phyloP scores from a whole-genome alignment of 2,888 invertebrate species.

The Cremastobaeus sp. region DNA sequence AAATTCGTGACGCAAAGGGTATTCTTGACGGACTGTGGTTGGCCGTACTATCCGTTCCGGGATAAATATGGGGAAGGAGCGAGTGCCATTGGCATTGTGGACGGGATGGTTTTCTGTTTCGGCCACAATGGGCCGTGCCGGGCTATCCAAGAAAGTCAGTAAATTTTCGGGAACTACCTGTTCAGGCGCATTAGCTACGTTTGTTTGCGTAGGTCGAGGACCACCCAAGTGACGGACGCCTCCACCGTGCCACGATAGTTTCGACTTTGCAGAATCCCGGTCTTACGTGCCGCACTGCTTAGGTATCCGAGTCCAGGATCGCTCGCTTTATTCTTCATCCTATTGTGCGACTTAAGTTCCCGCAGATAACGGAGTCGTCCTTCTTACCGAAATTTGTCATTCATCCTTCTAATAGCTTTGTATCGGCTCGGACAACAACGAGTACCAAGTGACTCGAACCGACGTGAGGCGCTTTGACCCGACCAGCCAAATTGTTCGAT shows the following conservation, averaged over 20 bases:
- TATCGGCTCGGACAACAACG: conserved; percentile 26
- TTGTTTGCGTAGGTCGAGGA: conserved; percentile 75
- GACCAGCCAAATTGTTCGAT: conserved; percentile 10
- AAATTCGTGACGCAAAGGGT: conserved; percentile 58
- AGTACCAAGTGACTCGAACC: not conserved
- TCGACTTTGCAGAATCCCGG: conserved; percentile 74
- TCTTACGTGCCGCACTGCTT: conserved; percentile 53
- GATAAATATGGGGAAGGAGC: conserved; percentile 58
- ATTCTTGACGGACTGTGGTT: conserved; percentile 57
- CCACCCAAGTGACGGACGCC: conserved; percentile 74
- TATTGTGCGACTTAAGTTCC: conserved; percentile 64
- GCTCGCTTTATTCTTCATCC: conserved; percentile 69
- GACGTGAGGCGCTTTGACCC: not conserved
- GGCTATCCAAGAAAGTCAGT: conserved; percentile 68
- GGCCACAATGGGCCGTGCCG: conserved; percentile 49
- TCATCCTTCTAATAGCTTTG: conserved; percentile 40
- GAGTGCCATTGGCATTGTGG: conserved; percentile 60
- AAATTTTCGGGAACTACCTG: conserved; percentile 73
- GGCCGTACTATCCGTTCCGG: conserved; percentile 54
- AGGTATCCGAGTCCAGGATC: conserved; percentile 63
- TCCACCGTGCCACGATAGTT: conserved; percentile 69
- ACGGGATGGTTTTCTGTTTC: conserved; percentile 49
- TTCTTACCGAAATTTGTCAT: conserved; percentile 55
- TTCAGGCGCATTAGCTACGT: conserved; percentile 66
- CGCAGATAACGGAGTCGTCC: conserved; percentile 50